Base-by-base conservation (phyloP, 2,888 invertebrate genomes). In the Monoplex corrugatus region DNA sequence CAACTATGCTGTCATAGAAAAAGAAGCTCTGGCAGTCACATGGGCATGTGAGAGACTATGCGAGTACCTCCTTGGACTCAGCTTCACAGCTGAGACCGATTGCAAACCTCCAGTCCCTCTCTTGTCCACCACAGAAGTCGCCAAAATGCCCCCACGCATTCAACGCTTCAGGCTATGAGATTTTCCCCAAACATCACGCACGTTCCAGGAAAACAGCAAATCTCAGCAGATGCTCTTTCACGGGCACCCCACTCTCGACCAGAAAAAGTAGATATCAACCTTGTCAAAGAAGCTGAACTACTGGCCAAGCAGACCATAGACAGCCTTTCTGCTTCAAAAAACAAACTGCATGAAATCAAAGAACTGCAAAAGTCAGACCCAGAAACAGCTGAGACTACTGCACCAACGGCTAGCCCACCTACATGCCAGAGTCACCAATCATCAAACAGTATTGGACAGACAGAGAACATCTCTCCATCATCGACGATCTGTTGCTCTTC, bases 81-180 rank as follows among this genome's bases (percentile, higher is more conserved):
- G 38, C n/a, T 87, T 68, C 45, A 87, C 87, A 23, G 40, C 75
- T 1, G 87, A 87, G 28, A 87, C 80, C 6, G 87, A 80, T 38
- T 38, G 38, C 80, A 87, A 87, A 45, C 87, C 87, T 16, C 87
- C 80, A 19, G 68, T 87, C 13, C 32, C 80, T 19, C 80, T 80
- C 19, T 38, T 87, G n/a, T 32, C 19, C 19, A 75, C 80, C 23
- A 80, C 75, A 57, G 82, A 87, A 50, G 57, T 87, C n/a, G 16
- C n/a, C 75, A 87, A 80, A 32, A 44, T 87, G 45, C 87, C 87
- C 35, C 87, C 87, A 35, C 57, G 87, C 80, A 87, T 87, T 32
- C 80, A 44, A 35, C 82, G 87, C 28, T 87, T 87, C 80, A 10
- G 87, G 28, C 80, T 87, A 78, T 78, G 45, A 75, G 38, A 50